A percentile compares a stretch with the other conserved stretches of the same genome.
Conservation (phyloP, 2,888 invertebrate species). For the Meliscaeva auricollis region DNA sequence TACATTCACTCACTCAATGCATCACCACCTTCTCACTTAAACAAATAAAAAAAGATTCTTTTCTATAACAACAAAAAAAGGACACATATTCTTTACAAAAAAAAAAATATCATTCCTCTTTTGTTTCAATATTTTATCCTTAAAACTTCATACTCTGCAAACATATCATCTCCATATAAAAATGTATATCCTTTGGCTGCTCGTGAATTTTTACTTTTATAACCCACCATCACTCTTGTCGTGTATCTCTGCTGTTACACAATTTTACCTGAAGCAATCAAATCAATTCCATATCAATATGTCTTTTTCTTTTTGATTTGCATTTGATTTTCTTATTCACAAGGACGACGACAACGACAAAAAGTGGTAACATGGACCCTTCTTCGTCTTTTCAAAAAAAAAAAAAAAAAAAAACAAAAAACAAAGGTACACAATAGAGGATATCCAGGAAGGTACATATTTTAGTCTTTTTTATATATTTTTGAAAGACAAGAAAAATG, state of each 20-base stretch:
- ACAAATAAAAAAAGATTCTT: neutral
- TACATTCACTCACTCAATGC: slow-evolving; percentile 22
- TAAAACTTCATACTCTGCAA: slow-evolving; percentile 47
- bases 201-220: slow-evolving; percentile 27
- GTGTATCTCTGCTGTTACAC: slow-evolving; percentile 19
- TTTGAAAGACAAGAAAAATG: slow-evolving; percentile 19
- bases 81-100: neutral
- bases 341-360: slow-evolving; percentile 15
- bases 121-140: slow-evolving; percentile 59
- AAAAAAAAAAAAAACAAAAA: neutral
- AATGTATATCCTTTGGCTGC: slow-evolving; percentile 8
- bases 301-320: slow-evolving; percentile 71
- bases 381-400: slow-evolving; percentile 3
- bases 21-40: slow-evolving; percentile 28
- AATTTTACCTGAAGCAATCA: slow-evolving; percentile 66
- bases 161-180: slow-evolving; percentile 52
- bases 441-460: slow-evolving; percentile 26
- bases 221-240: neutral
- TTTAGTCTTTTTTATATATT: slow-evolving; percentile 11
- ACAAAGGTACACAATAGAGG: slow-evolving; percentile 5
- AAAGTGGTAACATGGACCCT: slow-evolving; percentile 28
- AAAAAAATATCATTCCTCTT: slow-evolving; percentile 23
- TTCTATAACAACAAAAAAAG: neutral
- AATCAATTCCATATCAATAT: slow-evolving; percentile 73
- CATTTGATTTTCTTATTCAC: slow-evolving; percentile 63